phyloP scores from a whole-genome alignment of 1,140 invertebrate species.

The Pseudomyrmex flavicornis region DNA sequence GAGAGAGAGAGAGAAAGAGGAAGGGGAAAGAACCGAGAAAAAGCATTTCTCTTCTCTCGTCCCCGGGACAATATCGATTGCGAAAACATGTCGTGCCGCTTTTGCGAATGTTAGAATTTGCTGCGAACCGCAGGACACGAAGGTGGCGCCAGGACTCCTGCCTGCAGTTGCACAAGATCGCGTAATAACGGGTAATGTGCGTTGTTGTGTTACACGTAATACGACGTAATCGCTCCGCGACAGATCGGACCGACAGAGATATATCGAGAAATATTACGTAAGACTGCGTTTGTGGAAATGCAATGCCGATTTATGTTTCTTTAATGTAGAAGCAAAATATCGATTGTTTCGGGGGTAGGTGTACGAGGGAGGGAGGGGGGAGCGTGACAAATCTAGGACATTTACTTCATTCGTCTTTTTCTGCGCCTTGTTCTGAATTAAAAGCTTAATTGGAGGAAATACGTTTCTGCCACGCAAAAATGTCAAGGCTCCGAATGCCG shows the following conservation, averaged over 20 bases:
- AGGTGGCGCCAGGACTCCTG: slow-evolving; percentile 50
- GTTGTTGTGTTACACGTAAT: not conserved
- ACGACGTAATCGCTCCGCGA: not conserved
- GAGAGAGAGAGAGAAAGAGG: not conserved
- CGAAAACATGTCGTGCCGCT: slow-evolving; percentile 37
- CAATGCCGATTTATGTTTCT: slow-evolving; percentile 21
- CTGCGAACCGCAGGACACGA: slow-evolving; percentile 23
- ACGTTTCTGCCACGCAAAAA: no score
- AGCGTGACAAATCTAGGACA: no score
- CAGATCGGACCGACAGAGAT: not conserved
- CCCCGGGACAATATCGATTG: slow-evolving; percentile 28
- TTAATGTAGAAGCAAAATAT: no score
- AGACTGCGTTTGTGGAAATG: slow-evolving; percentile 8
- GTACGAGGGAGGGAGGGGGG: no score
- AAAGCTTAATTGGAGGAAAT: no score
- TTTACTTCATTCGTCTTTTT: no score
- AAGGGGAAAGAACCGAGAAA: no score
- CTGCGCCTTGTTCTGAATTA: no score
- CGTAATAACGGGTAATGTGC: slow-evolving; percentile 59
- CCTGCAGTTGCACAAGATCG: slow-evolving; percentile 69
- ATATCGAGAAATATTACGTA: not conserved
- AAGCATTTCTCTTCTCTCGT: not conserved
- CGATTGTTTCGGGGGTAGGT: no score
- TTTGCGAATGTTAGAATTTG: slow-evolving; percentile 40
- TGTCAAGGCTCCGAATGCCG: no score